Evolutionary conservation across 2,113 vertebrate species (phyloP), one percentile per base, ranked within the genome.

Genomic region (Mustela lutreola): DNA sequence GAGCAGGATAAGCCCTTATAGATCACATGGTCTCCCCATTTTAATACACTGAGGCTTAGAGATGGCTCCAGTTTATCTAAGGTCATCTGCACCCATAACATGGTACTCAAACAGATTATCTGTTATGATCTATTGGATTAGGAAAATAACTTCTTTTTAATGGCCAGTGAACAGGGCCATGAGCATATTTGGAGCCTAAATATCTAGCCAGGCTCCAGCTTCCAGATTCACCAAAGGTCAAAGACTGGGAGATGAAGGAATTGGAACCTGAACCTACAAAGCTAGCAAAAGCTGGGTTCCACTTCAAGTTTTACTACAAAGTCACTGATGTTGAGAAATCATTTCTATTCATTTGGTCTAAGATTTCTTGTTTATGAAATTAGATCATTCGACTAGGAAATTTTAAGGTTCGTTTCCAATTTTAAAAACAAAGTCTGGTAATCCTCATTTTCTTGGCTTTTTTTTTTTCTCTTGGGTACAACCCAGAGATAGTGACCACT

Each of bases 401-500:
- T 67, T 4, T 88, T 62, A 65, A 88, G 36, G 0, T 84, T 81
- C 39, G 11, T 88, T 94, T 91, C 42, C 84, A 78, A n/a, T 90
- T 80, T 87, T 70, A 22, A 53, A 89, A 95, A 63, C 45, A 87
- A 86, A 63, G 11, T 80, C 76, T 94, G 21, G 42, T 92, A 92
- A 80, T 76, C 45, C 7, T 78, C 45, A 9, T 84, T 89, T 94
- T 71, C 62, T 91, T 62, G 80, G 76, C 65, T 45, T 88, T 93
- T 88, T 93, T 88, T 93, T 88, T 58, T 11, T 26, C 26, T 70
- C 79, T 70, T 67, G 2, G 0, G 15, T 7, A 10, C 36, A 87
- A 65, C 24, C 24, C 90, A 85, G 56, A 85, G 58, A 70, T 31
- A 31, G 36, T 88, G 76, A 82, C 94, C 97, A 97, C 97, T 96